Percentiles rank a stretch among this genome's conserved stretches.
phyloP scores from a whole-genome alignment of 2,797 vertebrate genomes.

The Phalloptychus januarius region DNA sequence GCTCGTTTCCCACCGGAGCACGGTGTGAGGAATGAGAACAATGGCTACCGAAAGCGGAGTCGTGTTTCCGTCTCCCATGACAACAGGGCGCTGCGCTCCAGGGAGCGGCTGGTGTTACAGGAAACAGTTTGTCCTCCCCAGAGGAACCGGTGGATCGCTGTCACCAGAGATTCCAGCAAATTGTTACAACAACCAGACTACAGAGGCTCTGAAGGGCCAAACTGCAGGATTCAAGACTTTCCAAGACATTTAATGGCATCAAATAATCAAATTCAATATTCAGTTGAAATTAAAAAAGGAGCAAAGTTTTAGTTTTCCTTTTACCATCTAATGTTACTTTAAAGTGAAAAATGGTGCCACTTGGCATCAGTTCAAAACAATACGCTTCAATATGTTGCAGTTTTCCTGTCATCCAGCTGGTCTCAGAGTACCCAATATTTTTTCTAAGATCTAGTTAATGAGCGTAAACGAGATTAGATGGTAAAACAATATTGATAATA shows the following conservation, averaged over 20 bases:
- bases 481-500: background rate
- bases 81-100: constrained; percentile 43
- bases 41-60: constrained; percentile 52
- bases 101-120: constrained; percentile 19
- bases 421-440: background rate
- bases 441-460: constrained; percentile 13
- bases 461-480: background rate
- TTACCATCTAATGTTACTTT: background rate
- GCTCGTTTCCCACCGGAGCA: constrained; percentile 32
- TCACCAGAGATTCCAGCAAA: background rate
- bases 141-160: constrained; percentile 22
- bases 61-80: constrained; percentile 65
- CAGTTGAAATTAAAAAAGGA: background rate
- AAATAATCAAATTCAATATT: background rate
- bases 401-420: background rate
- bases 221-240: too few relatives aligned
- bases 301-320: background rate
- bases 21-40: constrained; percentile 60
- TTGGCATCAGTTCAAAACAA: background rate
- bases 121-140: constrained; percentile 11
- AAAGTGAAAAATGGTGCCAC: background rate
- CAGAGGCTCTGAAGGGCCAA: too few relatives aligned
- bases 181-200: background rate
- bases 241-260: too few relatives aligned
- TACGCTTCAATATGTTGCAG: background rate